Percentiles rank a stretch among this genome's conserved stretches.
phyloP scores from a whole-genome alignment of 1,140 invertebrate genomes.

The Diachasma alloeum region DNA sequence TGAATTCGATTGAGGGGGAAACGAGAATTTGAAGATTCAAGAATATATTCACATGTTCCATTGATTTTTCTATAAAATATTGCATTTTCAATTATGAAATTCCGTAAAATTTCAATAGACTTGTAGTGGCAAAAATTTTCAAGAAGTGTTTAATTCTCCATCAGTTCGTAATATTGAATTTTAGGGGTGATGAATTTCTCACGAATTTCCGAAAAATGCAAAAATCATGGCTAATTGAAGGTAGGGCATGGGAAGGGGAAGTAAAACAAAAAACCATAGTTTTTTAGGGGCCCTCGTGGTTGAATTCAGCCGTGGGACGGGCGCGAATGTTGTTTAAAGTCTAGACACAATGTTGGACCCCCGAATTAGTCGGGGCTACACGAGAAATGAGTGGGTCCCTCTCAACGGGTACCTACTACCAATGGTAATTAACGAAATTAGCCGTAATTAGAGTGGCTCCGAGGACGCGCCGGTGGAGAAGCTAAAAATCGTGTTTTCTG shows the following conservation, averaged over 20 bases:
- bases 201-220: background rate
- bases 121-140: no score
- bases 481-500: slow-evolving; percentile 6
- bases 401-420: slow-evolving; percentile 16
- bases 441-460: slow-evolving; percentile 58
- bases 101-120: no score
- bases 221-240: background rate
- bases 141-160: no score
- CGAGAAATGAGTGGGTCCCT: slow-evolving; percentile 42
- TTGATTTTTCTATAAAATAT: no score
- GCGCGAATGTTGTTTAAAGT: slow-evolving; percentile 63
- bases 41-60: no score
- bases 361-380: slow-evolving; percentile 53
- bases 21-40: no score
- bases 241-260: background rate
- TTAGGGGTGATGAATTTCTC: background rate
- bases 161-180: background rate
- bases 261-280: background rate
- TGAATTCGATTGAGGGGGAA: no score
- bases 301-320: slow-evolving; percentile 32
- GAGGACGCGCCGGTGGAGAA: slow-evolving; percentile 24
- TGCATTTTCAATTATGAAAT: no score
- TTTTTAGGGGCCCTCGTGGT: background rate
- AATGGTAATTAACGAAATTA: slow-evolving; percentile 62
- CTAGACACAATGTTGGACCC: slow-evolving; percentile 62